Percentiles rank a stretch among this genome's conserved stretches.
Evolutionary conservation across 2,113 vertebrate genomes (phyloP).

Genomic region (Shinisaurus crocodilurus): DNA sequence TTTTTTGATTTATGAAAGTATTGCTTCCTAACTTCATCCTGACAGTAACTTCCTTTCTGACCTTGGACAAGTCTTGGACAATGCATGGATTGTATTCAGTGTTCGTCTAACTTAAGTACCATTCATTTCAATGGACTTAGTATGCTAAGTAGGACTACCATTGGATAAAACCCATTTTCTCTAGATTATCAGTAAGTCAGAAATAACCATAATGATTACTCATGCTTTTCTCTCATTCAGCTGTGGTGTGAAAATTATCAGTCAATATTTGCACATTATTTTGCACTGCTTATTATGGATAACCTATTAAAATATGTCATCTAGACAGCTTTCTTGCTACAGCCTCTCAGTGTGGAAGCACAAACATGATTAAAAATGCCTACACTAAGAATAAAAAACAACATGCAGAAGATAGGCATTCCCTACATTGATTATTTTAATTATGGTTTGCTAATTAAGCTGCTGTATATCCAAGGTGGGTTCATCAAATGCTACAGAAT

Average conservation of each 20-base stretch:
- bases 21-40: fast-evolving
- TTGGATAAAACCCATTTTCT: background rate
- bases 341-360: background rate
- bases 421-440: constrained; percentile 26
- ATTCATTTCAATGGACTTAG: too few species aligned
- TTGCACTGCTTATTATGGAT: background rate
- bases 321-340: background rate
- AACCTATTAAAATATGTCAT: constrained; percentile 24
- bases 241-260: constrained; percentile 4
- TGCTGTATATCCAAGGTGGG: constrained; percentile 23
- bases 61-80: fast-evolving
- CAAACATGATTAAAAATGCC: constrained; percentile 11
- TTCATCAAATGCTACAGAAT: constrained; percentile 31
- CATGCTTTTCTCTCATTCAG: constrained; percentile 12
- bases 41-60: background rate
- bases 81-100: too few species aligned
- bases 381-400: constrained; percentile 8
- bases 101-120: too few species aligned
- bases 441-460: constrained; percentile 48
- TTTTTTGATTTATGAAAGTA: constrained; percentile 11
- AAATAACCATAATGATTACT: constrained; percentile 3
- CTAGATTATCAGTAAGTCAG: constrained; percentile 17
- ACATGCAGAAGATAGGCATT: constrained; percentile 5
- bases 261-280: constrained; percentile 39
- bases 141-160: too few species aligned